phyloP scores from a whole-genome alignment of 2,113 vertebrate species.

The Hemibagrus wyckioides region DNA sequence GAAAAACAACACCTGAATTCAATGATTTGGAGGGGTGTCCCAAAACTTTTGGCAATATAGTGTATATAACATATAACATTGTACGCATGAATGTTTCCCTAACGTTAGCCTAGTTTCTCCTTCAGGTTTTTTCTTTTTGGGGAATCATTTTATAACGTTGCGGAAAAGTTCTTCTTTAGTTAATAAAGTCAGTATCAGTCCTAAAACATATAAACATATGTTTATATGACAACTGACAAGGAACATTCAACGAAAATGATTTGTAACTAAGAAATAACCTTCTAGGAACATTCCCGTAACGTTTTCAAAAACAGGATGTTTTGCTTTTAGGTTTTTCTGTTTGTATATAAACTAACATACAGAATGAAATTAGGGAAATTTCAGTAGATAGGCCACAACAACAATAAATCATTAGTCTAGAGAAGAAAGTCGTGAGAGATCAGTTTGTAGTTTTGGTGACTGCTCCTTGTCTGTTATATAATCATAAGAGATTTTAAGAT shows the following conservation, averaged over 20 bases:
- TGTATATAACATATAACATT: neutral
- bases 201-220: neutral
- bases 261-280: neutral
- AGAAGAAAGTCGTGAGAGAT: neutral
- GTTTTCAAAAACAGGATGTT: neutral
- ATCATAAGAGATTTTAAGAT: no score
- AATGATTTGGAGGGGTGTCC: no score
- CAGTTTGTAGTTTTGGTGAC: no score
- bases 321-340: neutral
- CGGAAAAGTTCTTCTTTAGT: neutral
- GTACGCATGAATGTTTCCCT: neutral
- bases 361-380: neutral
- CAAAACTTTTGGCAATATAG: no score
- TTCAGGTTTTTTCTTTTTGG: no score
- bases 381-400: neutral
- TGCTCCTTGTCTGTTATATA: no score
- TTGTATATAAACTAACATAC: neutral
- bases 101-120: neutral
- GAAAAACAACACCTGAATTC: no score
- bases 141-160: neutral
- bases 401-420: neutral
- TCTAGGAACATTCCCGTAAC: neutral
- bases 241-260: neutral
- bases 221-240: neutral
- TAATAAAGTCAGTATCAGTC: neutral